A percentile compares a stretch with the other conserved stretches of the same genome.
phyloP scores from a whole-genome alignment of 1,140 invertebrate species.

The Liolophura sinensis region DNA sequence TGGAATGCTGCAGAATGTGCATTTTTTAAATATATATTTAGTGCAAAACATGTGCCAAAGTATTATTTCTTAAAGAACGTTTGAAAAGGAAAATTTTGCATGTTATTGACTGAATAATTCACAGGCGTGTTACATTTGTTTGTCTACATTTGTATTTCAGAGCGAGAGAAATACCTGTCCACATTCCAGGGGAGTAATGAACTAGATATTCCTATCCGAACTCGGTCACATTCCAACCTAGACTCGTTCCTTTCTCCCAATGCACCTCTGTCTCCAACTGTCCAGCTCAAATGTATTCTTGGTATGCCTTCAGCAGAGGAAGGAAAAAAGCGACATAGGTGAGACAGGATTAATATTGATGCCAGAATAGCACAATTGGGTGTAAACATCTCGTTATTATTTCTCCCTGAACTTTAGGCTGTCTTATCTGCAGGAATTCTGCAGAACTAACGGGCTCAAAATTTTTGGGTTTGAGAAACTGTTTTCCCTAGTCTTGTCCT shows the following conservation, averaged over 20 bases:
- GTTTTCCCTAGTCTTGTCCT: no score
- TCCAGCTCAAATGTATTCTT: neutral
- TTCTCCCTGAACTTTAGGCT: no score
- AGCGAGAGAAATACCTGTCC: conserved; percentile 44
- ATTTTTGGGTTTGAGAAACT: no score
- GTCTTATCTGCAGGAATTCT: no score
- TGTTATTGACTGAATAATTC: neutral
- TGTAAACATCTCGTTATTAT: no score
- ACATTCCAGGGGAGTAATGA: conserved; percentile 49
- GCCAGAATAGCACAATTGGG: neutral
- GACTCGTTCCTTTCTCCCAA: conserved; percentile 2
- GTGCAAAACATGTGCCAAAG: no score
- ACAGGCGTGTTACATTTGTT: neutral
- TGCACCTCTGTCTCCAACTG: conserved; percentile 9
- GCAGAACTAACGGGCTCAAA: no score
- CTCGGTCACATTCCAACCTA: conserved; percentile 6
- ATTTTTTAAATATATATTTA: no score
- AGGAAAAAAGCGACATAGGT: neutral
- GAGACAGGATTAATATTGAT: conserved; percentile 1
- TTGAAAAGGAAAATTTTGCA: no score
- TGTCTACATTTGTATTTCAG: conserved; percentile 26
- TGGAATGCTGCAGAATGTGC: no score
- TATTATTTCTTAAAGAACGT: no score
- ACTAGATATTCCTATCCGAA: conserved; percentile 42
- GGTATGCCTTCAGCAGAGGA: no score